Conservation (phyloP, 2,113 vertebrate species). For the chimpanzee (Pan troglodytes) region NHGRI_mPanTro3-v2.1_pri NC_086015.1:71985001-71985500, state of each 20-base stretch:
- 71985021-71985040: not conserved
- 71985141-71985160: not conserved
- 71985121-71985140: not conserved
- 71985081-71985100: not conserved
- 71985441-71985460: not conserved
- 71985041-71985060: not conserved
- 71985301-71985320: not conserved
- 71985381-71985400: not conserved
- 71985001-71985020: not conserved
- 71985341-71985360: not conserved
- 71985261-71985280: not conserved
- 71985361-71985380: not conserved
- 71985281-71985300: not conserved
- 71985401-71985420: not conserved
- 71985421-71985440: not conserved
- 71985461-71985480: not conserved
- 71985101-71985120: not conserved
- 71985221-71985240: slow-evolving; percentile 23
- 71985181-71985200: not conserved
- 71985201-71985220: not conserved
- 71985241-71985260: not conserved
- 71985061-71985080: not conserved
- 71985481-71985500: not conserved
- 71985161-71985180: not conserved
- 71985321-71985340: not conserved